A percentile compares a stretch with the other conserved stretches of the same genome.
Conservation (phyloP, 2,113 vertebrate genomes). For the Morone chrysops region DNA sequence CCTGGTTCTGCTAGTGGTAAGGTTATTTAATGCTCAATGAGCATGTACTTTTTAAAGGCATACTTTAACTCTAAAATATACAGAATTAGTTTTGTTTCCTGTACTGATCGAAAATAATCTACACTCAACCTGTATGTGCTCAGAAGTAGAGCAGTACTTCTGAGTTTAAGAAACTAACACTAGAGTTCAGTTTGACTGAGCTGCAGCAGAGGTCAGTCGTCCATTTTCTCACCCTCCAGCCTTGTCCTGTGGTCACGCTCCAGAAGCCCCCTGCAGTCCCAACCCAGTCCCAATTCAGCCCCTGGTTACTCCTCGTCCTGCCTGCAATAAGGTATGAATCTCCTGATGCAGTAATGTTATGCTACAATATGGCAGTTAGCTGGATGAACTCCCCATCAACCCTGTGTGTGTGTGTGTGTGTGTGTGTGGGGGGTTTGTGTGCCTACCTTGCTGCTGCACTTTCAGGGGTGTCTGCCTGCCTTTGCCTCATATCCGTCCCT, state of each 20-base stretch:
- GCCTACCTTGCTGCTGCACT: slow-evolving; percentile 34
- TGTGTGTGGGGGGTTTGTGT: slow-evolving; percentile 23
- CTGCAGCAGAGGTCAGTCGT: slow-evolving; percentile 11
- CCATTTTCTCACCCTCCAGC: slow-evolving; percentile 8
- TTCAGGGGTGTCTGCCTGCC: slow-evolving; percentile 53
- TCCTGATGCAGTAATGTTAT: slow-evolving; percentile 42
- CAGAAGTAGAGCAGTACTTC: not conserved
- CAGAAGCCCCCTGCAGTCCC: slow-evolving; percentile 20
- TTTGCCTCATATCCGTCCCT: slow-evolving; percentile 53
- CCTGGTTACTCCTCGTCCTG: slow-evolving; percentile 4
- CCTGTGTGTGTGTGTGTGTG: slow-evolving; percentile 30
- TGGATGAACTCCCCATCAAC: slow-evolving; percentile 79
- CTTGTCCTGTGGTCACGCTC: slow-evolving; percentile 33
- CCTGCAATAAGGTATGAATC: slow-evolving; percentile 28
- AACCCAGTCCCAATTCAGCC: slow-evolving; percentile 8
- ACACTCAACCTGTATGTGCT: not conserved
- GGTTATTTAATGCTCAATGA: not conserved
- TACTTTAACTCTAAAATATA: no score
- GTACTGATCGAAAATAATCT: not conserved
- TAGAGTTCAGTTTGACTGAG: not conserved
- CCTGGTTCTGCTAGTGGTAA: not conserved
- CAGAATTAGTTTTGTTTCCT: no score
- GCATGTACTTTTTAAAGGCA: not conserved
- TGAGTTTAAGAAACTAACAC: slow-evolving; percentile 18
- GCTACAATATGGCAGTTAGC: slow-evolving; percentile 44